Evolutionary conservation across 2,888 invertebrate species (phyloP).

Genomic region (Latheticus oryzae): DNA sequence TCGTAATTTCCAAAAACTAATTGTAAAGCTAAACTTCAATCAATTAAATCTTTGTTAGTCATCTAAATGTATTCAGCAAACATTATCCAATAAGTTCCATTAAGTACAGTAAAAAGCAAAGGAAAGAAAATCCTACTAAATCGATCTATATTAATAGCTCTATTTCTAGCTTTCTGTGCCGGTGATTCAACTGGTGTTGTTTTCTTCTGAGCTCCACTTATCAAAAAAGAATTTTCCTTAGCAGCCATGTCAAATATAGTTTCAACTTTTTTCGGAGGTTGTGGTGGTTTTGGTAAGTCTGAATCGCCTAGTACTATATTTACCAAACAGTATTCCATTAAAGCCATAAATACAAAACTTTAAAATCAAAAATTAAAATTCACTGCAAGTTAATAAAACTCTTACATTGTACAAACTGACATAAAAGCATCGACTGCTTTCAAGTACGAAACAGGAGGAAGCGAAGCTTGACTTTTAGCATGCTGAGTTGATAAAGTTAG

Average conservation of each 20-base stretch:
- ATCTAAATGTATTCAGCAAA: conserved; percentile 78
- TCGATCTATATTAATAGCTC: conserved; percentile 78
- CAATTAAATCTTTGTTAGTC: background rate
- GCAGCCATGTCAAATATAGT: conserved; percentile 69
- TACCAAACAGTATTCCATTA: conserved; percentile 93
- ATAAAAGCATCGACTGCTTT: conserved; percentile 94
- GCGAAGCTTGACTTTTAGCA: conserved; percentile 92
- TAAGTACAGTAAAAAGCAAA: conserved; percentile 75
- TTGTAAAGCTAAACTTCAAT: too few relatives aligned
- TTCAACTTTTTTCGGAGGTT: conserved; percentile 67
- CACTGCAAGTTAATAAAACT: background rate
- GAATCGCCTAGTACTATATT: conserved; percentile 86
- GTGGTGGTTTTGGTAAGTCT: conserved; percentile 71
- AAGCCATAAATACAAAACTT: conserved; percentile 91
- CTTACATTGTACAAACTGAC: conserved; percentile 90
- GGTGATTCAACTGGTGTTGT: conserved; percentile 66
- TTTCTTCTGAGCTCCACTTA: conserved; percentile 59
- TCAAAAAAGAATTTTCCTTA: conserved; percentile 65
- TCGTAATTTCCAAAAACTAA: too few relatives aligned
- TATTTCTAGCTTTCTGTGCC: conserved; percentile 72
- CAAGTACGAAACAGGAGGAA: conserved; percentile 93
- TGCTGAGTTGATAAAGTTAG: conserved; percentile 92
- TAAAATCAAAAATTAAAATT: background rate
- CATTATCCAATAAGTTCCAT: conserved; percentile 78
- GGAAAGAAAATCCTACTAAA: conserved; percentile 79